Percentiles rank a stretch among this genome's conserved stretches.
Conservation (phyloP, 2,113 vertebrate genomes). For the Dissostichus mawsoni region DNA sequence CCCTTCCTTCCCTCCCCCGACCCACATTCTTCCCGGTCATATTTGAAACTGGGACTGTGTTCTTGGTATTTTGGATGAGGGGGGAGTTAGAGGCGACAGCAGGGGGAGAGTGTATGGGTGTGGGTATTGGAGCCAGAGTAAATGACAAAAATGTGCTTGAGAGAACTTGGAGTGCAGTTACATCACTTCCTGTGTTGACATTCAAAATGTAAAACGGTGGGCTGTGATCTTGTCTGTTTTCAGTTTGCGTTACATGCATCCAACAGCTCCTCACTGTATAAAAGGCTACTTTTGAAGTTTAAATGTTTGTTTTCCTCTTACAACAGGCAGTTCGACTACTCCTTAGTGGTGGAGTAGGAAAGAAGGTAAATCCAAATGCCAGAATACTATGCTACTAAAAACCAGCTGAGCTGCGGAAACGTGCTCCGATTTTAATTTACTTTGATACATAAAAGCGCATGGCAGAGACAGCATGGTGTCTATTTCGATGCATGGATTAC, state of each 20-base stretch:
- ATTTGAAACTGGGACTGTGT: constrained; percentile 67
- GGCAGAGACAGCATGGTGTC: constrained; percentile 7
- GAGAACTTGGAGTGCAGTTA: neutral
- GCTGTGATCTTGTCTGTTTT: neutral
- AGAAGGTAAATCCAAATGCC: constrained; percentile 67
- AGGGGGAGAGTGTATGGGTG: constrained; percentile 15
- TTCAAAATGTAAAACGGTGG: constrained; percentile 50
- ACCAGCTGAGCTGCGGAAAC: constrained; percentile 2
- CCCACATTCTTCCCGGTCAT: constrained; percentile 67
- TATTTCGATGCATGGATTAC: constrained; percentile 26
- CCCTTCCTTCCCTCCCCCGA: constrained; percentile 38
- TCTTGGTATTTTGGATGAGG: constrained; percentile 64
- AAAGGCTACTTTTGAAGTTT: neutral
- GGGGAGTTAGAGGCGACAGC: constrained; percentile 22
- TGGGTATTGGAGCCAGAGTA: constrained; percentile 55
- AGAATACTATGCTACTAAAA: neutral
- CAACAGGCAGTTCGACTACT: constrained; percentile 74
- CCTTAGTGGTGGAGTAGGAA: constrained; percentile 73
- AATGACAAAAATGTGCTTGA: constrained; percentile 55
- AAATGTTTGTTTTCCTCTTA: constrained; percentile 49
- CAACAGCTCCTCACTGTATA: neutral
- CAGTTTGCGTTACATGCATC: constrained; percentile 1
- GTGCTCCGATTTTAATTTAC: neutral
- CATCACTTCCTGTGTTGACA: constrained; percentile 67
- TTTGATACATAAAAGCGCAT: constrained; percentile 50